These are phyloP conservation scores for Drosophila orosa DNA, from an alignment of 1,140 invertebrate species.

Conservation along the genomic window DNA sequence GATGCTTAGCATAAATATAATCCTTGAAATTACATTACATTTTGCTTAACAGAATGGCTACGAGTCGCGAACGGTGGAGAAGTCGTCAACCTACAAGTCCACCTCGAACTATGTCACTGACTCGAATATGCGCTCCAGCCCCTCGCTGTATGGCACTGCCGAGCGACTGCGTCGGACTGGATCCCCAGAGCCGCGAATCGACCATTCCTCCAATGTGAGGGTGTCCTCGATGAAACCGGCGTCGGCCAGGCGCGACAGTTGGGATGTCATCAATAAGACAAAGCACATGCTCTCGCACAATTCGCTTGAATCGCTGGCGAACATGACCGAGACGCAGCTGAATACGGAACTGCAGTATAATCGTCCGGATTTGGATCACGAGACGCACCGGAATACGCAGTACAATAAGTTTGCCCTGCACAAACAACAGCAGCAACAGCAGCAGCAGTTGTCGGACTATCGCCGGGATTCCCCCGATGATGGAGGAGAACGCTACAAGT, in stretches of 20 bases:
- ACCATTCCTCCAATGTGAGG: slow-evolving; percentile 89
- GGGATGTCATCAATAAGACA: slow-evolving; percentile 92
- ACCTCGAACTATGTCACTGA: slow-evolving; percentile 79
- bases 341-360: slow-evolving; percentile 84
- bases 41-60: slow-evolving; percentile 61
- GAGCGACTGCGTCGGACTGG: slow-evolving; percentile 80
- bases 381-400: slow-evolving; percentile 87
- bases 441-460: slow-evolving; percentile 65
- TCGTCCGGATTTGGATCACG: slow-evolving; percentile 85
- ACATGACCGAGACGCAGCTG: slow-evolving; percentile 86
- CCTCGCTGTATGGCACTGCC: slow-evolving; percentile 70
- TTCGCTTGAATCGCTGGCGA: slow-evolving; percentile 88
- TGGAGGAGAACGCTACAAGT: slow-evolving; percentile 76
- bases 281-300: slow-evolving; percentile 89
- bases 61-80: slow-evolving; percentile 79
- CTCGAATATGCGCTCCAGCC: slow-evolving; percentile 77
- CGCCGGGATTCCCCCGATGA: slow-evolving; percentile 74
- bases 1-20: not conserved
- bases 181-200: slow-evolving; percentile 86
- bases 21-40: not conserved
- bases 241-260: slow-evolving; percentile 88
- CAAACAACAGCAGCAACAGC: slow-evolving; percentile 69
- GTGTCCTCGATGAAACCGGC: slow-evolving; percentile 88
- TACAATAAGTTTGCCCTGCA: slow-evolving; percentile 86
- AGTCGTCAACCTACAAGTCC: slow-evolving; percentile 81